Conservation (phyloP, 2,113 vertebrate species). For the Geothlypis trichas region DNA sequence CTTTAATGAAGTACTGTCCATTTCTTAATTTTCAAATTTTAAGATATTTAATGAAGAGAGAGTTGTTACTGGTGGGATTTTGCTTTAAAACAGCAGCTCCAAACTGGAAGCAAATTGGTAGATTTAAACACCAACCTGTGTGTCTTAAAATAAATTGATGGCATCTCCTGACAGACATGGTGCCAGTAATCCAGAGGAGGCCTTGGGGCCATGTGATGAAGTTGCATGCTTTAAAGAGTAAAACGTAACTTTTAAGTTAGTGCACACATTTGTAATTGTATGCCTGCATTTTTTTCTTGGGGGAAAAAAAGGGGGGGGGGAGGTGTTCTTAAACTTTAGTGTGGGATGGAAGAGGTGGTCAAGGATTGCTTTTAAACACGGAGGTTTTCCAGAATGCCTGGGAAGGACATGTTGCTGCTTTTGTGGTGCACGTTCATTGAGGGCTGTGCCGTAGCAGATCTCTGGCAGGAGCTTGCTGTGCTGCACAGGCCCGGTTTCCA, state of each 20-base stretch:
- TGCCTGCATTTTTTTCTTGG: background rate
- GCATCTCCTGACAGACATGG: background rate
- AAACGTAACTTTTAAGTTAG: background rate
- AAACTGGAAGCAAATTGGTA: background rate
- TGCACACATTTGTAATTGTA: background rate
- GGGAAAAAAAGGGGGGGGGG: too few species aligned
- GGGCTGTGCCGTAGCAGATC: background rate
- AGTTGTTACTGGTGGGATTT: background rate
- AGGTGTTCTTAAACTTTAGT: background rate
- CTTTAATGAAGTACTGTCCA: background rate
- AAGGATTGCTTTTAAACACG: background rate
- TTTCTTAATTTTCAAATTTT: background rate
- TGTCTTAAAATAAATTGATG: background rate
- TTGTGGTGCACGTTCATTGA: background rate
- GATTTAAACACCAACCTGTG: background rate
- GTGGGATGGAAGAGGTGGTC: background rate
- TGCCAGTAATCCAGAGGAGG: background rate
- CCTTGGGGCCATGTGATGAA: background rate
- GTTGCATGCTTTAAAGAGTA: background rate
- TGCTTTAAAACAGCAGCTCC: background rate
- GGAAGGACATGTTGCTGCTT: background rate
- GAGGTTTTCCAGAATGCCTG: constrained; percentile 21
- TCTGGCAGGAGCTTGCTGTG: background rate
- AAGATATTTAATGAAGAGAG: background rate
- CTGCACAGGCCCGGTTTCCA: constrained; percentile 26